These are phyloP conservation scores for Dysmachus trigonus DNA, from an alignment of 2,888 invertebrate species.

Conservation along the genomic window DNA sequence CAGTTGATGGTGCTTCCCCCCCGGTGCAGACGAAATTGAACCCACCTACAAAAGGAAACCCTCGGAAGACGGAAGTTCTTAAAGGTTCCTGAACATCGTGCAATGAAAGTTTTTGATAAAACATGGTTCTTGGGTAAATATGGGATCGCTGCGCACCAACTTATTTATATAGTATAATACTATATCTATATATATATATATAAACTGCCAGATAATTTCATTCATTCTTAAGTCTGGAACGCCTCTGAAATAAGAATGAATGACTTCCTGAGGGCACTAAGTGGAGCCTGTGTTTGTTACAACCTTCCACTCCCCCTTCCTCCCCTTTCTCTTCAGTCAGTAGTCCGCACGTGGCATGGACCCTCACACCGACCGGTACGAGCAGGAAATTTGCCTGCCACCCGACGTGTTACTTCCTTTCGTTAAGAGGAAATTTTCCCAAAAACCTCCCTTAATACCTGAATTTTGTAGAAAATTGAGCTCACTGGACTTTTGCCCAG, in stretches of 20 bases:
- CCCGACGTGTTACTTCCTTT: neutral
- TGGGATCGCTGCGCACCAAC: neutral
- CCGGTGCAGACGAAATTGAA: neutral
- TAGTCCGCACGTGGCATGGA: too few species aligned
- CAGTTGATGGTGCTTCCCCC: too few species aligned
- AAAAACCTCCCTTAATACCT: constrained; percentile 4
- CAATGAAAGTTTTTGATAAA: neutral
- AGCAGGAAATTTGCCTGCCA: constrained; percentile 3
- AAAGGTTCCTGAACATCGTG: neutral
- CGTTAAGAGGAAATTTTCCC: neutral
- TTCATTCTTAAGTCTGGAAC: neutral
- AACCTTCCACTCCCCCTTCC: neutral
- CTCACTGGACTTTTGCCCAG: neutral
- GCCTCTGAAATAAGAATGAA: constrained; percentile 1
- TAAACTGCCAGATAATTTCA: neutral
- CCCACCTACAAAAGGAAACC: neutral
- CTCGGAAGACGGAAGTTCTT: neutral
- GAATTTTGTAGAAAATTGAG: constrained; percentile 20
- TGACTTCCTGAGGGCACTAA: constrained; percentile 2
- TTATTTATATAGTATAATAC: too few species aligned
- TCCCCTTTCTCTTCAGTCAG: too few species aligned
- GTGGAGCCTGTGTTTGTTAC: neutral
- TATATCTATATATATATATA: too few species aligned
- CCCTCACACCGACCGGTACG: neutral
- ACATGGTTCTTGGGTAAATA: neutral